Conservation (phyloP, 1,140 invertebrate species). For the Anoplolepis gracilipes region DNA sequence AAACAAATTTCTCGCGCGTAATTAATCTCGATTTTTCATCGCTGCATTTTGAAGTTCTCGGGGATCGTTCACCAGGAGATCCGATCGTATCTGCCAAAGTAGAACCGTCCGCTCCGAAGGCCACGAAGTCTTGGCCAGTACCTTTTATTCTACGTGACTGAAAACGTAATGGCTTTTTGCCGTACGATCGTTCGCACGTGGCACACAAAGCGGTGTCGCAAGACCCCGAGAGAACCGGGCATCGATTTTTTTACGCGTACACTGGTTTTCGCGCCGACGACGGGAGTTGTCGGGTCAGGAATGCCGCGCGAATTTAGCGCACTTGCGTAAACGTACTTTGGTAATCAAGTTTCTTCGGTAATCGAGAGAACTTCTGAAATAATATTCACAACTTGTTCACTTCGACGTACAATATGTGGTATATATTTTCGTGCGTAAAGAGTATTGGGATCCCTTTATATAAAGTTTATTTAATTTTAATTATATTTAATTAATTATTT, state of each 20-base stretch:
- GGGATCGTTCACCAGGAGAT: background rate
- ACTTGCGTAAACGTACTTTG: conserved; percentile 25
- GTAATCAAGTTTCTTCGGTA: conserved; percentile 1
- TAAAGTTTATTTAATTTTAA: too few relatives aligned
- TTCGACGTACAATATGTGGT: background rate
- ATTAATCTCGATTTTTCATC: background rate
- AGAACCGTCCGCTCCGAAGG: conserved; percentile 57
- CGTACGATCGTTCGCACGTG: conserved; percentile 6
- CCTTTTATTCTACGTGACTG: conserved; percentile 56
- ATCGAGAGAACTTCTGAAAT: background rate
- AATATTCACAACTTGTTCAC: background rate
- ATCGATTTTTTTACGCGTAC: conserved; percentile 35
- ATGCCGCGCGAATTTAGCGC: conserved; percentile 27
- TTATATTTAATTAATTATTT: too few relatives aligned
- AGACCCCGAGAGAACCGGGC: background rate
- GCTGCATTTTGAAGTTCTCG: background rate
- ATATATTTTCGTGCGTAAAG: too few relatives aligned
- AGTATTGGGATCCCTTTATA: too few relatives aligned
- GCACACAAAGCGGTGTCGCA: conserved; percentile 37
- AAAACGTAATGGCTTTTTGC: conserved; percentile 50
- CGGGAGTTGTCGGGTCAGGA: background rate
- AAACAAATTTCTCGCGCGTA: too few relatives aligned
- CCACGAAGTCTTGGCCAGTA: conserved; percentile 9
- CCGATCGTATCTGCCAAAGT: conserved; percentile 23
- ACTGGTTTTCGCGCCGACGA: background rate